A percentile compares a stretch with the other conserved stretches of the same genome.
Evolutionary conservation across 2,113 vertebrate species (phyloP).

Genomic region (Rhea americana): DNA sequence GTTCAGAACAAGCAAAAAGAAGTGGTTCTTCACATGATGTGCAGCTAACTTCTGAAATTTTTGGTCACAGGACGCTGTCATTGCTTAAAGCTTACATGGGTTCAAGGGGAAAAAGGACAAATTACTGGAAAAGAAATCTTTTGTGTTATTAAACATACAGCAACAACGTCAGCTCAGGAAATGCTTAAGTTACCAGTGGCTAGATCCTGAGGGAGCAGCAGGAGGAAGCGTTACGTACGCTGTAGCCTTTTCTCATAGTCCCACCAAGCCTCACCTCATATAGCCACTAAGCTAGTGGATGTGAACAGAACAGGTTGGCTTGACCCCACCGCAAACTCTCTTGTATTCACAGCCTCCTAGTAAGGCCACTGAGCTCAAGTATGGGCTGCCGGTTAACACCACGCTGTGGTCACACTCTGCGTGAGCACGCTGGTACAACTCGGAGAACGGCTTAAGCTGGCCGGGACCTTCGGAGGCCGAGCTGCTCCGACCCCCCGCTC

Average conservation of each 20-base stretch:
- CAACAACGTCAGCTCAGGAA: not conserved
- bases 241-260: not conserved
- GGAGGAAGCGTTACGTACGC: not conserved
- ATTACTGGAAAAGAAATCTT: not conserved
- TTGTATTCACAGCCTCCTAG: not conserved
- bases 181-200: not conserved
- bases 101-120: not conserved
- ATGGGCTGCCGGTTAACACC: accelerated
- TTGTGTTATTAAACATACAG: not conserved
- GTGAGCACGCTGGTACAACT: accelerated
- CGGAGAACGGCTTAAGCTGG: not conserved
- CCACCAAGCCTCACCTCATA: too few species aligned
- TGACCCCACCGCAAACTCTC: accelerated
- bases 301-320: not conserved
- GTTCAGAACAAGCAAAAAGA: not conserved
- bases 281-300: not conserved
- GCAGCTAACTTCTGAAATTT: not conserved
- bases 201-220: not conserved
- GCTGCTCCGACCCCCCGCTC: too few species aligned
- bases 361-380: not conserved
- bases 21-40: not conserved
- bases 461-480: not conserved
- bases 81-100: not conserved
- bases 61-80: not conserved
- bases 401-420: not conserved